Evolutionary conservation across 2,888 invertebrate genomes (phyloP), one percentile per base, ranked within the genome.

Genomic region (Trilocha varians): DNA sequence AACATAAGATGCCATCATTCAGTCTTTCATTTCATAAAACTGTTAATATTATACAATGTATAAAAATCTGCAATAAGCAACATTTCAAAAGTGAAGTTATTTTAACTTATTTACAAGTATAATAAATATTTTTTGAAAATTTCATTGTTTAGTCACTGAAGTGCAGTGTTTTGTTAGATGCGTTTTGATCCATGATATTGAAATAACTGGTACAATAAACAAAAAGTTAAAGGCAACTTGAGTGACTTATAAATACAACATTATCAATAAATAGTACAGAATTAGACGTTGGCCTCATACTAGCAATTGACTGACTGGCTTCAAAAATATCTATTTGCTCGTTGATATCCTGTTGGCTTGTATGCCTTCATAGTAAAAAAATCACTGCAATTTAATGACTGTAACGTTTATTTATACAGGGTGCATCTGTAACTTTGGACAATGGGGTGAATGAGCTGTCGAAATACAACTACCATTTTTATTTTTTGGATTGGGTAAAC

Each of bases 1-100:
- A 70, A 67, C 62, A 52, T 70, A 72, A 72, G 63, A 74, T 71
- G 71, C 72, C 71, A 72, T 64, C 71, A 65, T 60, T 82, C 82
- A 82, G 82, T 83, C 82, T 83, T 82, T 71, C 70, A 66, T 66
- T 77, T 69, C 60, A 64, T 70, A 65, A 68, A 70, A 64, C 61
- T 66, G 63, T 66, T 63, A 60, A 64, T 62, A 69, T 62, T 65
- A 55, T 61, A 55, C 50, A 50, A 65, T 61, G 65, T 68, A 55
- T 55, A 65, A 67, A 67, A 63, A 57, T 62, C 55, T 59, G 58
- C 59, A 66, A 63, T 63, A 72, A 65, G 65, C 67, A 71, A 72
- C 6, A 25, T 9, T 59, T 63, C 61, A 50, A 50, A 55, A 50
- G 54, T 64, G 58, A 65, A 47, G 44, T 52, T 42, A 40, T 45